These are phyloP conservation scores for Plebejus argus DNA, from an alignment of 2,888 invertebrate genomes.

Conservation along the genomic window DNA sequence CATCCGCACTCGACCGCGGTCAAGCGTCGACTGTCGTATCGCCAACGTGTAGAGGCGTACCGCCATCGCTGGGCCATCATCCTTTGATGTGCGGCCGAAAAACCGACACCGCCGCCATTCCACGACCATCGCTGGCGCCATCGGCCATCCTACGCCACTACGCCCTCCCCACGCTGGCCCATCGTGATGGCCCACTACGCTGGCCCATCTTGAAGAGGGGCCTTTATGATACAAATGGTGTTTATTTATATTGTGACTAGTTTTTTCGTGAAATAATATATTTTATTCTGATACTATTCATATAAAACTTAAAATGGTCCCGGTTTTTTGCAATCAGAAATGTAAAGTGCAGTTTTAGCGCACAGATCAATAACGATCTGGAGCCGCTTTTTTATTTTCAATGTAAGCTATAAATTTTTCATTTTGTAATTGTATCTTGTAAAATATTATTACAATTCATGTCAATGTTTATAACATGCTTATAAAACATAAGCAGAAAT, in stretches of 20 bases:
- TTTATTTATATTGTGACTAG: conserved; percentile 51
- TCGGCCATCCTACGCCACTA: too few species aligned
- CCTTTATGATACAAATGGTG: conserved; percentile 58
- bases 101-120: too few species aligned
- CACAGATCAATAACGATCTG: conserved; percentile 71
- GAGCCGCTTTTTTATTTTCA: conserved; percentile 77
- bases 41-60: too few species aligned
- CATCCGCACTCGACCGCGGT: too few species aligned
- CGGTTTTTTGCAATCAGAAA: conserved; percentile 50
- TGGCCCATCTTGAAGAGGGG: too few species aligned
- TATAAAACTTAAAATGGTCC: conserved; percentile 41
- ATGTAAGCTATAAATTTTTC: conserved; percentile 52
- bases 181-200: too few species aligned
- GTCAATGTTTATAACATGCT: conserved; percentile 22
- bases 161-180: too few species aligned
- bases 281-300: conserved; percentile 50
- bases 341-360: conserved; percentile 54
- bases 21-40: too few species aligned
- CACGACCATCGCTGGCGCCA: too few species aligned
- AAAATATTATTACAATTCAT: conserved; percentile 21
- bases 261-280: conserved; percentile 50
- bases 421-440: conserved; percentile 45
- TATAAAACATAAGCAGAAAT: conserved; percentile 38
- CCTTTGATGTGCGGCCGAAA: too few species aligned
- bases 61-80: too few species aligned